Conservation (phyloP, 2,888 invertebrate genomes). For the Campoplex capitator region DNA sequence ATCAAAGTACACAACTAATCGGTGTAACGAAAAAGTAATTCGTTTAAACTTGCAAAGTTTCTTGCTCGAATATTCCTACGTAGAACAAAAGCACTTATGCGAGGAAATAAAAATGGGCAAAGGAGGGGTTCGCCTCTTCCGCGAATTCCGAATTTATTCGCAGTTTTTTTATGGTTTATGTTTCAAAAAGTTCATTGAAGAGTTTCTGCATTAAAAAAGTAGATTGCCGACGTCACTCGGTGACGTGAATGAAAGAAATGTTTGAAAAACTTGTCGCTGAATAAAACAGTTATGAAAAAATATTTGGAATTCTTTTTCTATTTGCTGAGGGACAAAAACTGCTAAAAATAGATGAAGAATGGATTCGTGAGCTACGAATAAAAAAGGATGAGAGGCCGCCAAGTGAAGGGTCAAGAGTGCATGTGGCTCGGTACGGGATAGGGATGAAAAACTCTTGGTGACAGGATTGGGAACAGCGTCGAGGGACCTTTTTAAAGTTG, state of each 20-base stretch:
- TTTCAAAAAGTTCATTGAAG: neutral
- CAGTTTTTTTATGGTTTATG: neutral
- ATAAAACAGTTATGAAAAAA: neutral
- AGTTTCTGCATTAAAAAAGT: neutral
- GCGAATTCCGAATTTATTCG: neutral
- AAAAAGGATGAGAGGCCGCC: slow-evolving; percentile 16
- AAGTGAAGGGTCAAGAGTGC: slow-evolving; percentile 40
- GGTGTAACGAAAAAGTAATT: neutral
- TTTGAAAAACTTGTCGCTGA: neutral
- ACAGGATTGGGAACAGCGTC: neutral
- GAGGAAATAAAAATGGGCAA: neutral
- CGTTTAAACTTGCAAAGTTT: neutral
- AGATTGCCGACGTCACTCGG: neutral
- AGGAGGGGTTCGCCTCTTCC: neutral
- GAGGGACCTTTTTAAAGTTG: slow-evolving; percentile 51
- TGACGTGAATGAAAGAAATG: neutral
- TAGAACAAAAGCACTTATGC: neutral
- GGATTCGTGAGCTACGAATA: neutral
- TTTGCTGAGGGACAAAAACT: neutral
- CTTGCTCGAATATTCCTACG: neutral
- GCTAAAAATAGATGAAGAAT: neutral
- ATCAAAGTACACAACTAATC: neutral
- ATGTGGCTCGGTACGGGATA: slow-evolving; percentile 22
- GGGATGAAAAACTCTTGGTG: slow-evolving; percentile 27
- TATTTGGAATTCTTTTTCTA: neutral